Percentiles rank a stretch among this genome's conserved stretches.
Conservation (phyloP, 2,113 vertebrate genomes). For the Forbesichthys papilliferus region DNA sequence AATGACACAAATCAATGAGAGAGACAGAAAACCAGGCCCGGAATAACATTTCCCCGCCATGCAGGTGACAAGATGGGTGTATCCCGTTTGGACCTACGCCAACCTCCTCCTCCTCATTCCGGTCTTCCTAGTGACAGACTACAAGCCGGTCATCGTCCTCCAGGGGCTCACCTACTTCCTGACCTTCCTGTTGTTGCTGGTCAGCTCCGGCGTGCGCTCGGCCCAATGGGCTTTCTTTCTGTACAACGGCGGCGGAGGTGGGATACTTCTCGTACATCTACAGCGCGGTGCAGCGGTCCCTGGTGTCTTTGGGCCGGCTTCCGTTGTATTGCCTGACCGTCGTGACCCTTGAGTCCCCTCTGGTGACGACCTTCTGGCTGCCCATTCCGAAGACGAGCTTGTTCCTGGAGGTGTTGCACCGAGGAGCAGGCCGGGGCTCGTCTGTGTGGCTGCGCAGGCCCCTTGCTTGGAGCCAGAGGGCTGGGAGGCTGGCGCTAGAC, state of each 20-base stretch:
- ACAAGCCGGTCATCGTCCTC: slow-evolving; percentile 84
- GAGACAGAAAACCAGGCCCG: neutral
- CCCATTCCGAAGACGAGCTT: slow-evolving; percentile 83
- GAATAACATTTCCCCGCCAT: neutral
- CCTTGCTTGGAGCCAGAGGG: neutral
- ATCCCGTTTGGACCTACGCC: slow-evolving; percentile 84
- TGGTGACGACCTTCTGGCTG: slow-evolving; percentile 79
- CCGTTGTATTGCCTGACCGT: slow-evolving; percentile 79
- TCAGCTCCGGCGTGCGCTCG: slow-evolving; percentile 75
- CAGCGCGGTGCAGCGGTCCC: slow-evolving; percentile 72
- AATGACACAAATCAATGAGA: too few relatives aligned
- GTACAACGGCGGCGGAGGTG: slow-evolving; percentile 80
- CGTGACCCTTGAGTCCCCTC: slow-evolving; percentile 80
- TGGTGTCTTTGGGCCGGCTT: slow-evolving; percentile 75
- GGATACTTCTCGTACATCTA: slow-evolving; percentile 88
- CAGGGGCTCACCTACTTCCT: slow-evolving; percentile 80
- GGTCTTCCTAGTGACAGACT: slow-evolving; percentile 84
- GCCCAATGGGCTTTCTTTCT: slow-evolving; percentile 80
- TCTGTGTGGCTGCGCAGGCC: neutral
- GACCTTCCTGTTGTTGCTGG: slow-evolving; percentile 80
- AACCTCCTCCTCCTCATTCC: slow-evolving; percentile 81
- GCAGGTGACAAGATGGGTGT: slow-evolving; percentile 83
- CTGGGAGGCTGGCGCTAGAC: slow-evolving; percentile 68
- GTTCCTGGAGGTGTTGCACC: slow-evolving; percentile 68
- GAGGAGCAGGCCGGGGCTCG: neutral